phyloP scores from a whole-genome alignment of 2,797 vertebrate species.

The Squalus acanthias region DNA sequence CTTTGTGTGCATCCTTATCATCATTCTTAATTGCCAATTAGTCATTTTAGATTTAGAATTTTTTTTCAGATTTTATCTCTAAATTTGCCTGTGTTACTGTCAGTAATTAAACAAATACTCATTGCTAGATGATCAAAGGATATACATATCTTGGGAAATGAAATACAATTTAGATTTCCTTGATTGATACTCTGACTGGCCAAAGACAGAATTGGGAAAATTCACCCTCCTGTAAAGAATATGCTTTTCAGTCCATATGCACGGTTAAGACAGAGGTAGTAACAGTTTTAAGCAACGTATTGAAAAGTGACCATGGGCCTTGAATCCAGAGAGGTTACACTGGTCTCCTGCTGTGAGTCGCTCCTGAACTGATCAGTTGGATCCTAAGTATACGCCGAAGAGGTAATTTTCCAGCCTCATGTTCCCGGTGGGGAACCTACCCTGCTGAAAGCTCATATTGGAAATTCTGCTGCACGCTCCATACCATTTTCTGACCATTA shows the following conservation, averaged over 20 bases:
- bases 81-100: too few relatives aligned
- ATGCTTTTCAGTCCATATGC: background rate
- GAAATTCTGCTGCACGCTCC: background rate
- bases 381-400: background rate
- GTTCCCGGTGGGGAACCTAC: background rate
- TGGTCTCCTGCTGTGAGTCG: background rate
- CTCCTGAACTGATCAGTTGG: background rate
- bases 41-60: background rate
- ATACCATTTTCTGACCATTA: background rate
- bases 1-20: background rate
- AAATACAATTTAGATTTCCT: background rate
- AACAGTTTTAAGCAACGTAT: background rate
- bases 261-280: background rate
- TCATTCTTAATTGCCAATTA: background rate
- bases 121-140: background rate
- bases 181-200: background rate
- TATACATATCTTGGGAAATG: too few relatives aligned
- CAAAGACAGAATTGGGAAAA: background rate
- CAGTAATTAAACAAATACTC: background rate
- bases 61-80: background rate
- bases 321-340: background rate
- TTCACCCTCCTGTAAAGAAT: background rate
- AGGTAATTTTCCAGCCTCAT: background rate
- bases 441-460: background rate
- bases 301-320: background rate